Evolutionary conservation across 2,113 vertebrate species (phyloP), one percentile per base, ranked within the genome.

Genomic region (Xenus cinereus): DNA sequence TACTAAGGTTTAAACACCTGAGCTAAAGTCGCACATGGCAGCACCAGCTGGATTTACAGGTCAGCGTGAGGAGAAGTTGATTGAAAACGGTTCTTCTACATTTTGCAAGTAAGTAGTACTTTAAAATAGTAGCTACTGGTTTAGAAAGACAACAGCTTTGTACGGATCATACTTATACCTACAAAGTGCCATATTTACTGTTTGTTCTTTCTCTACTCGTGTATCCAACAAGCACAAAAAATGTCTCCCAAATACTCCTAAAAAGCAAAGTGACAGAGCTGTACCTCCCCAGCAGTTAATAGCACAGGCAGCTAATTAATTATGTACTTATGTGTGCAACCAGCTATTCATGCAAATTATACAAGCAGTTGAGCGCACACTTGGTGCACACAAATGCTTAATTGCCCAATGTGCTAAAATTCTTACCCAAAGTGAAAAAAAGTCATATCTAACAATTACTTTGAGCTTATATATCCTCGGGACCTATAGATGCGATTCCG

Each of bases 221-320:
- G 16, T 39, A 22, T n/a, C 50, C 5, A 2, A 64, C 5, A 79
- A 76, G 16, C 23, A 69, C 28, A 11, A 87, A 33, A 54, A 64
- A 62, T 35, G 72, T 76, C 56, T 57, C 57, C 26, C 41, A 33
- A 66, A 62, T 30, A 18, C 32, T 89, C 8, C 8, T 64, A 35
- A 69, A 87, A 78, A 37, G 14, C 72, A 54, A 87, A 76, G 41
- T 7, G 15, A 45, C 53, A 43, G n/a, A n/a, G 57, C 62, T 79
- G 54, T 66, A 59, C 4, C 11, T 95, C 80, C 74, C 54, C 15
- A 74, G 77, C 74, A 94, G 90, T 73, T 95, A 95, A 89, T 37
- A 81, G 71, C 93, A 89, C 51, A 85, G 75, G 62, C 68, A 90
- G 62, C 51, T 96, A 93, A 94, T 95, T 93, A 97, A 93, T 95